Conservation (phyloP, 2,797 vertebrate species). For the Hypotaenidia philippensis region DNA sequence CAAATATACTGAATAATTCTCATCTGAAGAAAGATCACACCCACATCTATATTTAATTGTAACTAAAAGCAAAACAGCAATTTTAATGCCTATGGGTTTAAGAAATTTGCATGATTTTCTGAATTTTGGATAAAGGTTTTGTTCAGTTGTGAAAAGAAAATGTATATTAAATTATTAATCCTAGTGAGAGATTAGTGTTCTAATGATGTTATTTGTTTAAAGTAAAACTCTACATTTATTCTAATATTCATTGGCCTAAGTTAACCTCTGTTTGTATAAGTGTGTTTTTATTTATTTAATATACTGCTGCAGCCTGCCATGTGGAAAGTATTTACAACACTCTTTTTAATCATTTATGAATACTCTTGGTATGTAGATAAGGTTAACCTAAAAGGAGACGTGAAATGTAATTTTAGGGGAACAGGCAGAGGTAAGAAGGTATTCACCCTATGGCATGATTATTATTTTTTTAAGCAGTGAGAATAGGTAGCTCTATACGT, state of each 20-base stretch:
- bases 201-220: not conserved
- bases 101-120: not conserved
- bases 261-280: not conserved
- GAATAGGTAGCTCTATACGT: not conserved
- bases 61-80: not conserved
- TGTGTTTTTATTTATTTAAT: not conserved
- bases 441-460: not conserved
- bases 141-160: constrained; percentile 9
- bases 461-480: not conserved
- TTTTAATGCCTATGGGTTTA: not conserved
- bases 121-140: not conserved
- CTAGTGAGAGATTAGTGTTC: not conserved
- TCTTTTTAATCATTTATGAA: not conserved
- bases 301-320: not conserved
- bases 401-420: not conserved
- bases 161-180: not conserved
- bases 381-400: not conserved
- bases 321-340: not conserved
- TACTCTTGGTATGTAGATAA: not conserved
- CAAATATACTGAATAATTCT: not conserved
- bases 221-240: not conserved
- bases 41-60: not conserved
- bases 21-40: not conserved
- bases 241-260: not conserved
- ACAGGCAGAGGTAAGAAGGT: not conserved